A percentile compares a stretch with the other conserved stretches of the same genome.
Conservation (phyloP, 1,140 invertebrate genomes). For the Lucilia cuprina region DNA sequence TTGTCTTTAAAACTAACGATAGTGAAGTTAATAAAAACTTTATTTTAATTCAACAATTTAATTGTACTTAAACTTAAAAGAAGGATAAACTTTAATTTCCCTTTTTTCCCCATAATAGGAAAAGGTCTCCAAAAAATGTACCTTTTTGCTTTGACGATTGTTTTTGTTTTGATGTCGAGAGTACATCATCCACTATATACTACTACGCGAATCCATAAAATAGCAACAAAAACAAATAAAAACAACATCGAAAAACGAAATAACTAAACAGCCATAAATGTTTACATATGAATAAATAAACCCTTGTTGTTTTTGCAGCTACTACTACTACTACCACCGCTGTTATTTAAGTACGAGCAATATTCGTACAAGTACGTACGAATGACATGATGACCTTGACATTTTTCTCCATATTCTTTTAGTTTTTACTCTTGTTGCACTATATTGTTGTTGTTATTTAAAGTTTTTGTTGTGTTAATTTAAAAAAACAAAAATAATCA, state of each 20-base stretch:
- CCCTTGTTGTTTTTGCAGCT: neutral
- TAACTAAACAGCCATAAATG: neutral
- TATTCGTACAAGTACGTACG: neutral
- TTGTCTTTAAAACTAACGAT: too few relatives aligned
- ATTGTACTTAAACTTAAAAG: too few relatives aligned
- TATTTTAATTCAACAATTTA: too few relatives aligned
- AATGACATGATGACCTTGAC: conserved; percentile 10
- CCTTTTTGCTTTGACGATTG: neutral
- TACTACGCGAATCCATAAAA: neutral
- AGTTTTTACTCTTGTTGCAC: neutral
- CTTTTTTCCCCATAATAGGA: too few relatives aligned
- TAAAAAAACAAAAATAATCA: neutral
- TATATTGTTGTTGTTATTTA: neutral
- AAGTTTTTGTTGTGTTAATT: neutral
- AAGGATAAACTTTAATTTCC: too few relatives aligned
- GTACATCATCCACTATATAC: neutral
- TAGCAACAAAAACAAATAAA: neutral
- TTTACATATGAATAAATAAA: conserved; percentile 15
- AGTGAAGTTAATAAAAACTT: too few relatives aligned
- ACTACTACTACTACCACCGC: neutral
- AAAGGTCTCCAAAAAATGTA: neutral
- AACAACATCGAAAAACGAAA: too few relatives aligned
- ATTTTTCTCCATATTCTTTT: neutral
- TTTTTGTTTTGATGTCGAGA: neutral
- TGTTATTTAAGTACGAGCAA: neutral